phyloP scores from a whole-genome alignment of 2,113 vertebrate genomes.

The Platichthys stellatus region DNA sequence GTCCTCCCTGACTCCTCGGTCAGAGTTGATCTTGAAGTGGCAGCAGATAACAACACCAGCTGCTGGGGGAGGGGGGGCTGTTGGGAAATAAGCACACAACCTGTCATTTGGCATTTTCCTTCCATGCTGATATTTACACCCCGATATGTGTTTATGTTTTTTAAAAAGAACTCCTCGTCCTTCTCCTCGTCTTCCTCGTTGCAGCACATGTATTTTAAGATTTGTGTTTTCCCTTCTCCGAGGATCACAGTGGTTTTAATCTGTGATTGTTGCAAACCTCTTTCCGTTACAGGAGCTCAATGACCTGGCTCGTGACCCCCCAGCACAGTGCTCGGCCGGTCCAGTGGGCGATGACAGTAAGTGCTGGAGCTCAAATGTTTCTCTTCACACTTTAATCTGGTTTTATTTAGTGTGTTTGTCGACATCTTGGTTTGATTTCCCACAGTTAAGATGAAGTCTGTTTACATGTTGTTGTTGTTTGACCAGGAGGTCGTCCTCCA shows the following conservation, averaged over 20 bases:
- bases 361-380: slow-evolving; percentile 29
- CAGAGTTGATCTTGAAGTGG: slow-evolving; percentile 2
- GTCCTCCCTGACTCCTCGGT: not conserved
- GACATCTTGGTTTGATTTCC: too few relatives aligned
- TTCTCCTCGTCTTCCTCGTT: too few relatives aligned
- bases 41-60: not conserved
- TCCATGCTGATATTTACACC: not conserved
- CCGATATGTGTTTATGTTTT: not conserved
- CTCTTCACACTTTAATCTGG: too few relatives aligned
- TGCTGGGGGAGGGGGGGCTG: not conserved
- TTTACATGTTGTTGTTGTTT: too few relatives aligned
- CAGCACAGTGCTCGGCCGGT: slow-evolving; percentile 84
- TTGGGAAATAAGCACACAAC: slow-evolving; percentile 20
- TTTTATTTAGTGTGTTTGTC: too few relatives aligned
- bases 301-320: slow-evolving; percentile 85
- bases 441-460: too few relatives aligned
- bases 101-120: not conserved
- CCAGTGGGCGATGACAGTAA: slow-evolving; percentile 84
- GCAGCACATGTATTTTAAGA: too few relatives aligned
- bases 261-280: slow-evolving; percentile 17
- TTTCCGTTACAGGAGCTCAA: slow-evolving; percentile 76
- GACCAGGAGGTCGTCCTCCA: too few relatives aligned
- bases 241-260: slow-evolving; percentile 2
- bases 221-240: not conserved
- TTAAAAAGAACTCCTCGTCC: not conserved